A percentile compares a stretch with the other conserved stretches of the same genome.
These are phyloP conservation scores for Drosophila paulistorum DNA, from an alignment of 1,140 invertebrate species.

Conservation along the genomic window DNA sequence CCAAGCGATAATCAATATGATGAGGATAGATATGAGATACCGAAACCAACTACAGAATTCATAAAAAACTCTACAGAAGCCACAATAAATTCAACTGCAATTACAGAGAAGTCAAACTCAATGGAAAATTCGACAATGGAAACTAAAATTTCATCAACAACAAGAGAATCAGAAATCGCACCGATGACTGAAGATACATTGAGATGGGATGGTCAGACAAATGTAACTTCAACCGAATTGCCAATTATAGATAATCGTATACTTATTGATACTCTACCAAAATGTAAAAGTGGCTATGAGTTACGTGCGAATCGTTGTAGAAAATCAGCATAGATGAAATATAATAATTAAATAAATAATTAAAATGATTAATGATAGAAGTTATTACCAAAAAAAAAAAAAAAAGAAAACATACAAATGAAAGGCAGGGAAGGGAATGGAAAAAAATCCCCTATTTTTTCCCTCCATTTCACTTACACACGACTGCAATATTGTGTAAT, in stretches of 20 bases:
- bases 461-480: not conserved
- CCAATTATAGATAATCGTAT: conserved; percentile 56
- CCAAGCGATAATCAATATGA: conserved; percentile 37
- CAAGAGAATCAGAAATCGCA: not conserved
- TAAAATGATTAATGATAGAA: not conserved
- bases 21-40: not conserved
- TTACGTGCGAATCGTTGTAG: conserved; percentile 56
- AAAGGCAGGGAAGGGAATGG: not conserved
- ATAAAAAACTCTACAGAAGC: not conserved
- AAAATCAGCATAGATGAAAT: conserved; percentile 35
- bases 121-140: not conserved
- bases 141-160: not conserved
- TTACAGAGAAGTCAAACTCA: not conserved
- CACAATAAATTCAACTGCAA: not conserved
- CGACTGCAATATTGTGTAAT: conserved; percentile 3
- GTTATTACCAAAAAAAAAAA: not conserved
- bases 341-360: not conserved
- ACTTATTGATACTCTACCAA: conserved; percentile 43
- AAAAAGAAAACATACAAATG: not conserved
- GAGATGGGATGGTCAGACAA: not conserved
- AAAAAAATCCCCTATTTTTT: not conserved
- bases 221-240: conserved; percentile 14
- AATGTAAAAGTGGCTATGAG: conserved; percentile 41
- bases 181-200: not conserved
- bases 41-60: not conserved